These are phyloP conservation scores for Mormyrops boulengeri DNA, from an alignment of 2,797 vertebrate genomes.

Conservation along the genomic window DNA sequence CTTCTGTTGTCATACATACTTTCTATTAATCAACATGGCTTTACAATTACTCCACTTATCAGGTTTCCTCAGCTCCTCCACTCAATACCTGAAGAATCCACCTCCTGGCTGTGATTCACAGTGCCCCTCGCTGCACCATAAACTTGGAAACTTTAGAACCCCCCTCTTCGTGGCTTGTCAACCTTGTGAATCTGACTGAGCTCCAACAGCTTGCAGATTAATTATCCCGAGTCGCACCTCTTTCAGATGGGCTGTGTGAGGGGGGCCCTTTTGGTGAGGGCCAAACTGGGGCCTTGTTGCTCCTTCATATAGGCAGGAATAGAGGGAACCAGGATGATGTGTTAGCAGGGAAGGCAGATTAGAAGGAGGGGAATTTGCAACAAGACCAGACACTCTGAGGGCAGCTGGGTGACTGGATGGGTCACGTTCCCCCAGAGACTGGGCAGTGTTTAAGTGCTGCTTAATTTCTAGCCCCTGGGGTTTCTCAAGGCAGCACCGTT, in stretches of 20 bases:
- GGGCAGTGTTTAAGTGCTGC: background rate
- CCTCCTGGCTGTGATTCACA: background rate
- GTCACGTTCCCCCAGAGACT: background rate
- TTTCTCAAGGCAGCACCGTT: background rate
- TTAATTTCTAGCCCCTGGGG: background rate
- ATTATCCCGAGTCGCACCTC: background rate
- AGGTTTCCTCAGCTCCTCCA: background rate
- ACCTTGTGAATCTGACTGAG: slow-evolving; percentile 20
- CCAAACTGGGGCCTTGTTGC: background rate
- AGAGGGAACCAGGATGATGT: background rate
- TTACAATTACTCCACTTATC: background rate
- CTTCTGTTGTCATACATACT: background rate
- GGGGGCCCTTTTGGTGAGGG: background rate
- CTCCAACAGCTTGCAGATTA: background rate
- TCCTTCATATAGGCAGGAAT: background rate
- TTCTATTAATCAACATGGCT: background rate
- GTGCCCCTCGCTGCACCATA: background rate
- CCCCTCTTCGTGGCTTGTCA: background rate
- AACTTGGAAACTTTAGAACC: background rate
- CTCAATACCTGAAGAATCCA: background rate
- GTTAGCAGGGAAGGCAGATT: background rate
- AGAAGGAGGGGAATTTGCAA: background rate
- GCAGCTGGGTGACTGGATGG: background rate
- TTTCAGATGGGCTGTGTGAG: background rate
- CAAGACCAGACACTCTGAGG: background rate